phyloP scores from a whole-genome alignment of 2,797 vertebrate genomes.

The Tapirus indicus region DNA sequence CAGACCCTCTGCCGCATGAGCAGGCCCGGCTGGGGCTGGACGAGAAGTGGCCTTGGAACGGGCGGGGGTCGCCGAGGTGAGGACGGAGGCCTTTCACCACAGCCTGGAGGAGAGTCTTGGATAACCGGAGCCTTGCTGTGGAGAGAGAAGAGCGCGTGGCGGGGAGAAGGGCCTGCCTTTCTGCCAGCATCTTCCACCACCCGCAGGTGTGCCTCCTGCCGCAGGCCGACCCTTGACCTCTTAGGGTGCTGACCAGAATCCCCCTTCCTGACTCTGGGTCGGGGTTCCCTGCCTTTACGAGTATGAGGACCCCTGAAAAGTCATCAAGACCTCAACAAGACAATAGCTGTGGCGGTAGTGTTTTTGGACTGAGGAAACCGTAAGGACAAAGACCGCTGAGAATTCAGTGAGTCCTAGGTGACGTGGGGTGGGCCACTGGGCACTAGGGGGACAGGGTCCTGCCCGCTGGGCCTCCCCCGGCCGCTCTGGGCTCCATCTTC shows the following conservation, averaged over 20 bases:
- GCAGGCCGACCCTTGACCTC: neutral
- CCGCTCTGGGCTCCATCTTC: neutral
- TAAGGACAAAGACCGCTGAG: neutral
- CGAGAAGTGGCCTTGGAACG: too few relatives aligned
- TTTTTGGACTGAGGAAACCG: neutral
- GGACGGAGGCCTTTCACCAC: rapidly evolving
- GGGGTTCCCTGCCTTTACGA: neutral
- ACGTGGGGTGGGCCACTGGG: rapidly evolving
- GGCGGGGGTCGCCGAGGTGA: rapidly evolving
- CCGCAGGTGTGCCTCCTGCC: neutral
- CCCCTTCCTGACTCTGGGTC: neutral
- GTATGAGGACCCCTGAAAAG: neutral
- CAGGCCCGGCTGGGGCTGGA: neutral
- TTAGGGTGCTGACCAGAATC: neutral
- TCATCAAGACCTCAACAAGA: neutral
- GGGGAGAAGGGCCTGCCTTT: neutral
- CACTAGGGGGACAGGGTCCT: rapidly evolving
- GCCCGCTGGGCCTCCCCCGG: neutral
- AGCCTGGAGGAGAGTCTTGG: too few relatives aligned
- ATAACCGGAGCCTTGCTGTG: neutral
- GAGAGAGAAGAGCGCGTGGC: neutral
- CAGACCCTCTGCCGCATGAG: neutral
- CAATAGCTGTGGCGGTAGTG: rapidly evolving
- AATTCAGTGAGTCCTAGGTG: neutral
- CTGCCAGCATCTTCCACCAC: neutral